Evolutionary conservation across 2,113 vertebrate genomes (phyloP).

Genomic region (Coreoperca whiteheadi): DNA sequence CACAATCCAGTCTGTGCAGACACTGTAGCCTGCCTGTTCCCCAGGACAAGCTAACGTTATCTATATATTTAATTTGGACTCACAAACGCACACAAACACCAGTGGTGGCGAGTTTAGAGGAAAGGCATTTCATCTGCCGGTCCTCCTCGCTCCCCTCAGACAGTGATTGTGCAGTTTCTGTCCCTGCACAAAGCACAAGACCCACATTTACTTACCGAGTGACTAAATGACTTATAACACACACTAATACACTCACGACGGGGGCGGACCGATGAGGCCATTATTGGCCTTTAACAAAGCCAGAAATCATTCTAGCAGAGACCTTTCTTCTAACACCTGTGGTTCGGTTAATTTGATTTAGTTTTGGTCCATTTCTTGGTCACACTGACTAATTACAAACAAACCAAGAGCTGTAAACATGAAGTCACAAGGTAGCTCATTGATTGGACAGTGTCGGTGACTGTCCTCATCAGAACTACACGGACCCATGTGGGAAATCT

Average conservation of each 20-base stretch:
- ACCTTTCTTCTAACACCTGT: neutral
- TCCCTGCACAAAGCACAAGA: neutral
- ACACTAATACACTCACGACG: neutral
- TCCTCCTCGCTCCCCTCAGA: neutral
- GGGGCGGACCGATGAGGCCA: neutral
- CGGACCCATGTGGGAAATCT: neutral
- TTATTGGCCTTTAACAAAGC: neutral
- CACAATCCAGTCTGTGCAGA: constrained; percentile 44
- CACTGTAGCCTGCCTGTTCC: constrained; percentile 70
- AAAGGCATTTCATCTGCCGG: constrained; percentile 38
- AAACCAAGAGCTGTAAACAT: neutral
- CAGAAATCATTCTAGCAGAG: neutral
- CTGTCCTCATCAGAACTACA: neutral
- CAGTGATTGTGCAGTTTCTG: neutral
- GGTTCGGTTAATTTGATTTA: neutral
- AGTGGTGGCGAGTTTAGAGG: constrained; percentile 18
- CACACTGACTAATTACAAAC: neutral
- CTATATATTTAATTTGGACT: constrained; percentile 73
- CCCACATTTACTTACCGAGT: neutral
- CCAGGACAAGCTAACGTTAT: constrained; percentile 64
- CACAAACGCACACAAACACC: too few relatives aligned
- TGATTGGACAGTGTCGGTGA: neutral
- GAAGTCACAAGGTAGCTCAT: neutral
- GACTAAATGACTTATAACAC: neutral
- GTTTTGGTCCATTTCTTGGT: neutral